Percentiles rank a stretch among this genome's conserved stretches.
Evolutionary conservation across 2,797 vertebrate species (phyloP).

Genomic region (Phyllotis vaccarum): DNA sequence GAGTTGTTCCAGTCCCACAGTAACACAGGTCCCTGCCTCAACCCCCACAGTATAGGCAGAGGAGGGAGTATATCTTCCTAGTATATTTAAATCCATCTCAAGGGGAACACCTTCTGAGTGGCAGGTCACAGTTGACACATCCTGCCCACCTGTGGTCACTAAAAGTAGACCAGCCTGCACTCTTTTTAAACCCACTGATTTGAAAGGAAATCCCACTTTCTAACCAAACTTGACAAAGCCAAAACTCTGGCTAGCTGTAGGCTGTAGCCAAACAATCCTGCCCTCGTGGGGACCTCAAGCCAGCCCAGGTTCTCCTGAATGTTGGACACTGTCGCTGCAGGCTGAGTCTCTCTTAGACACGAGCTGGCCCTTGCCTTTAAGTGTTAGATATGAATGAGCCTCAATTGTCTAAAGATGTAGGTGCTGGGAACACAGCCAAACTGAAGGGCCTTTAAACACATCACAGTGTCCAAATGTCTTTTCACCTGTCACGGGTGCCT

Average conservation of each 20-base stretch:
- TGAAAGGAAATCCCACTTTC: background rate
- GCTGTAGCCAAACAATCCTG: background rate
- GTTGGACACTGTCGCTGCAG: background rate
- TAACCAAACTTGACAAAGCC: background rate
- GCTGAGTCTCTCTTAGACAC: background rate
- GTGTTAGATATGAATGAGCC: accelerated
- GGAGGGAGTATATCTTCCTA: background rate
- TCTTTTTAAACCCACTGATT: accelerated
- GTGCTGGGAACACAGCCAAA: background rate
- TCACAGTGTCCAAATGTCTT: background rate
- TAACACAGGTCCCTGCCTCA: background rate
- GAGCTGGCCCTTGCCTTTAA: background rate
- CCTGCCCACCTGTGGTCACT: background rate
- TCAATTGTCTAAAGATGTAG: accelerated
- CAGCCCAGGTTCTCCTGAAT: accelerated
- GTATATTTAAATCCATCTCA: too few relatives aligned
- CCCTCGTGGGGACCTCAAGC: background rate
- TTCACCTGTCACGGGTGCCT: accelerated
- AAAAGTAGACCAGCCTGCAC: background rate
- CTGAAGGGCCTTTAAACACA: accelerated
- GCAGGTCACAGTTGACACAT: background rate
- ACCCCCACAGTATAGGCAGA: background rate
- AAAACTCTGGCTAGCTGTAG: background rate
- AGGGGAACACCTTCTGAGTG: too few relatives aligned
- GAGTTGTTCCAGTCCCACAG: background rate